Evolutionary conservation across 2,113 vertebrate genomes (phyloP), one percentile per base, ranked within the genome.

Genomic region (Upupa epops): DNA sequence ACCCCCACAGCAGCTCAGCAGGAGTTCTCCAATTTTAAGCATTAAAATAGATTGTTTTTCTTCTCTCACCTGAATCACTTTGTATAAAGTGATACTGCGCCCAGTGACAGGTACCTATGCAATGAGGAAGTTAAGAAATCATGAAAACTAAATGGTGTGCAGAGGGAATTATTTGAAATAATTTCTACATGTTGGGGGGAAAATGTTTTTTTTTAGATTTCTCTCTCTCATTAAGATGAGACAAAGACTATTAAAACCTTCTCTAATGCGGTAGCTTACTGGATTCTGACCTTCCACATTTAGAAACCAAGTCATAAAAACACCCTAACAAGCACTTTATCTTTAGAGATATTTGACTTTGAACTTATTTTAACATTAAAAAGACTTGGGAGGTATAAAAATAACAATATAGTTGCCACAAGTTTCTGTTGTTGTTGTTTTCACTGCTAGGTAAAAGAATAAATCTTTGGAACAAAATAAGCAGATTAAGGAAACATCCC

Each of bases 231-330:
- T 96, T 96, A 97, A 95, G 90, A 97, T 93, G 91, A 96, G 96
- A 96, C 96, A 96, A 96, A 97, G 96, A 96, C 94, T 95, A 96
- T 95, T 95, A 96, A 96, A 92, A 94, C 93, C 87, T 93, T 86
- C 97, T 93, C 96, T 95, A 95, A 96, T 96, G 96, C 94, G 70
- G 96, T 84, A 96, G 93, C 96, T 96, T 97, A 94, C 96, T 96
- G 92, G 95, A 97, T 97, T 96, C 97, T 97, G 97, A 97, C 97
- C 96, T 96, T 95, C 96, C 96, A 96, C 95, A 97, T 97, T 96
- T 95, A 88, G 95, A 96, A 97, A 94, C 92, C 88, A 95, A 95
- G 89, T 85, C 92, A 97, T 96, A 97, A 97, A 96, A 96, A 87
- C 91, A 96, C 93, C 96, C 96, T 96, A 96, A 94, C 92, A 95